phyloP scores from a whole-genome alignment of 2,113 vertebrate species.

The Vidua macroura region DNA sequence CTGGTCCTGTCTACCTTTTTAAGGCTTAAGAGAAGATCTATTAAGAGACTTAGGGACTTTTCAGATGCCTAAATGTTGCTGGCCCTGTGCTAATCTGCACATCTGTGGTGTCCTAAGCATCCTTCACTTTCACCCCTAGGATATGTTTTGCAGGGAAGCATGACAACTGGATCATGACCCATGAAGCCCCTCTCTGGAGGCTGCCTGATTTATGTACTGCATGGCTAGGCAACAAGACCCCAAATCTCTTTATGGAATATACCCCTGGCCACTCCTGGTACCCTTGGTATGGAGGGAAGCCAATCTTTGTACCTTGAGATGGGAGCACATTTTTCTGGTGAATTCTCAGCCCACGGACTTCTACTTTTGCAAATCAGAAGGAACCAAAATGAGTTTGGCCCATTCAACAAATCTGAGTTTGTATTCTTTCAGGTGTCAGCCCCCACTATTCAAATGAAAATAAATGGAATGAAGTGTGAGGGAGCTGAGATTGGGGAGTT shows the following conservation, averaged over 20 bases:
- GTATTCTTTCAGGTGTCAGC: neutral
- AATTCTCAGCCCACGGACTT: neutral
- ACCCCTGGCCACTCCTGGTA: neutral
- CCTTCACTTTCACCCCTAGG: neutral
- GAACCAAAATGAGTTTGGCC: neutral
- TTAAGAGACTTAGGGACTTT: neutral
- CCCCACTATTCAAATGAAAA: neutral
- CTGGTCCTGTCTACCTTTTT: neutral
- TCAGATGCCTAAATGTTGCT: neutral
- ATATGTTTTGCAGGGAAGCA: neutral
- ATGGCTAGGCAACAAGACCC: neutral
- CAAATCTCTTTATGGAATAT: neutral
- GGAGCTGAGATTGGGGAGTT: neutral
- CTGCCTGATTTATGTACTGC: neutral
- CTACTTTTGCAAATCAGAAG: neutral
- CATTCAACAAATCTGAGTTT: neutral
- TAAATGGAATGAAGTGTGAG: neutral
- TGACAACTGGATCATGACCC: neutral
- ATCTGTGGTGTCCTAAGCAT: neutral
- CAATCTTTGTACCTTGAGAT: neutral
- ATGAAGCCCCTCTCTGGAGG: neutral
- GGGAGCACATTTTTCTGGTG: neutral
- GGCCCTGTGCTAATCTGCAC: neutral
- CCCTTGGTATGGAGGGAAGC: neutral
- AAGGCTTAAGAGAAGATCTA: conserved; percentile 1